Conservation (phyloP, 2,888 invertebrate genomes). For the Spilarctia lutea region DNA sequence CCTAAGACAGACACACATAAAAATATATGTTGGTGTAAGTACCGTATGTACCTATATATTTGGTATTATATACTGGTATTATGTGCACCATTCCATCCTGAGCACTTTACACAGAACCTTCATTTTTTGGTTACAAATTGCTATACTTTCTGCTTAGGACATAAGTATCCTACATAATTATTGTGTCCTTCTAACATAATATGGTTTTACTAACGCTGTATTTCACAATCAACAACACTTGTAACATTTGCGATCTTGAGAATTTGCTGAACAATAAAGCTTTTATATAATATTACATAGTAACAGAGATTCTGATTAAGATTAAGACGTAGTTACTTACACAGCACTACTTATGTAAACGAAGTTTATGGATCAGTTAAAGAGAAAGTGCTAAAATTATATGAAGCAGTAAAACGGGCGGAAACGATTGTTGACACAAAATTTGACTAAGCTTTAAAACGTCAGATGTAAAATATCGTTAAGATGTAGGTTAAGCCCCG, state of each 20-base stretch:
- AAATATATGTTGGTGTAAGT: too few species aligned
- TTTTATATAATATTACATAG: not conserved
- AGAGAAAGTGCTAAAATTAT: constrained; percentile 10
- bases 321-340: not conserved
- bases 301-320: not conserved
- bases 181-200: too few species aligned
- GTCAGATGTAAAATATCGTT: constrained; percentile 2
- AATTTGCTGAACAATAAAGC: not conserved
- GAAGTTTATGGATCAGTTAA: constrained; percentile 10
- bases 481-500: not conserved
- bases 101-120: too few species aligned
- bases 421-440: not conserved
- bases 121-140: too few species aligned
- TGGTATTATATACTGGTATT: too few species aligned
- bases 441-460: constrained; percentile 6
- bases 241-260: not conserved
- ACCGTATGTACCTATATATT: too few species aligned
- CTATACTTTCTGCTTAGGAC: too few species aligned
- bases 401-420: not conserved
- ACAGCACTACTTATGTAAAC: constrained; percentile 4
- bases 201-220: not conserved
- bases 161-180: too few species aligned
- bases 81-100: too few species aligned
- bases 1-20: too few species aligned
- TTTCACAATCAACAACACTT: not conserved